A percentile compares a stretch with the other conserved stretches of the same genome.
phyloP scores from a whole-genome alignment of 2,888 invertebrate species.

The Hypomecis punctinalis region DNA sequence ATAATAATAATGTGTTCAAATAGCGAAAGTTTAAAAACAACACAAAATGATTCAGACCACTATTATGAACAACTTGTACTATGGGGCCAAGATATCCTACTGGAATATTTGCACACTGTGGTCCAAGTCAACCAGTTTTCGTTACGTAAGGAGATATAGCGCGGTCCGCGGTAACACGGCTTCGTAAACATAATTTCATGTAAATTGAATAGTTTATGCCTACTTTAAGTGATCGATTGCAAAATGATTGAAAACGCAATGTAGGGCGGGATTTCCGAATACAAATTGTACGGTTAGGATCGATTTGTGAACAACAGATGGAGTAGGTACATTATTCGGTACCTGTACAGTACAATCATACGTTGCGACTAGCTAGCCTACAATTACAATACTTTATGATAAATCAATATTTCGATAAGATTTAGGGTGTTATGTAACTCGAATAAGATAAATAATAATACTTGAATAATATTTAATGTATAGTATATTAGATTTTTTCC shows the following conservation, averaged over 20 bases:
- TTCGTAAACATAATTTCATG: conserved; percentile 44
- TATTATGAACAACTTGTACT: background rate
- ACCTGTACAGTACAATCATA: too few relatives aligned
- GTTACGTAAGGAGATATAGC: conserved; percentile 38
- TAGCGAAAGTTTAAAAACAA: too few relatives aligned
- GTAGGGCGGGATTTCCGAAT: conserved; percentile 19
- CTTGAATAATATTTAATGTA: too few relatives aligned
- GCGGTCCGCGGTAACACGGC: conserved; percentile 41
- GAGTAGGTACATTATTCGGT: background rate
- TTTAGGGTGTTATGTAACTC: too few relatives aligned
- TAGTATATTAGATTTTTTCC: too few relatives aligned
- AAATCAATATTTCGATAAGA: too few relatives aligned
- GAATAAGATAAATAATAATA: too few relatives aligned
- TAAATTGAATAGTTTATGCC: conserved; percentile 36
- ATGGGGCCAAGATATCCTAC: background rate
- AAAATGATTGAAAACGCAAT: conserved; percentile 11
- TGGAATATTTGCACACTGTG: conserved; percentile 19
- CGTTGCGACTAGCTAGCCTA: too few relatives aligned
- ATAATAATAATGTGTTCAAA: too few relatives aligned
- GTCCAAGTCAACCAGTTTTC: conserved; percentile 27
- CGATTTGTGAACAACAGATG: background rate
- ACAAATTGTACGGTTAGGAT: background rate
- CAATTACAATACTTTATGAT: too few relatives aligned
- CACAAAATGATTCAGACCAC: too few relatives aligned
- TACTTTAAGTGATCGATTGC: conserved; percentile 16